Evolutionary conservation across 2,888 invertebrate genomes (phyloP).

Genomic region (Agapostemon virescens): DNA sequence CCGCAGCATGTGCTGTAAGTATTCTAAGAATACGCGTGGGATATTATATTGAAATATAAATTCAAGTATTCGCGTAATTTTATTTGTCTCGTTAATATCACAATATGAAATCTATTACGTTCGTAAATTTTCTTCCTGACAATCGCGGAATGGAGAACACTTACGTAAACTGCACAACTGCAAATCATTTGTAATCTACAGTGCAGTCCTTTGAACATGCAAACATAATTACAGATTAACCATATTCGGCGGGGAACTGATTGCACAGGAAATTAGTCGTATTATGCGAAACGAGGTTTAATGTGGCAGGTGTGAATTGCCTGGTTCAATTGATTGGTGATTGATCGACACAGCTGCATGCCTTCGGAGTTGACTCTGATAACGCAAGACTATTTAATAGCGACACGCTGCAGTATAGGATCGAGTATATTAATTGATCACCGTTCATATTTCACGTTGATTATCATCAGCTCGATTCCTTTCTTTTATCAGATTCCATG

Average conservation of each 20-base stretch:
- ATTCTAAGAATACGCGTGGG: background rate
- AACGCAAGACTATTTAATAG: slow-evolving; percentile 25
- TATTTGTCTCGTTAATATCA: no score
- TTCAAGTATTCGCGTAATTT: background rate
- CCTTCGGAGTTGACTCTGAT: slow-evolving; percentile 7
- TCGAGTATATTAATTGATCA: slow-evolving; percentile 6
- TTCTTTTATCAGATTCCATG: background rate
- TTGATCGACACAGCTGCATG: slow-evolving; percentile 37
- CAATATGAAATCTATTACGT: background rate
- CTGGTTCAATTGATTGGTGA: slow-evolving; percentile 34
- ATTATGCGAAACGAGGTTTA: slow-evolving; percentile 29
- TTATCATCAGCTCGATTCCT: background rate
- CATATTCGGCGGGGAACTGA: slow-evolving; percentile 6
- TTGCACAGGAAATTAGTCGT: slow-evolving; percentile 32
- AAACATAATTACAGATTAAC: slow-evolving; percentile 8
- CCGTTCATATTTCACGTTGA: background rate
- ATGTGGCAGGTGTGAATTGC: slow-evolving; percentile 24
- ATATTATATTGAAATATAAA: background rate
- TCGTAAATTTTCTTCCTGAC: background rate
- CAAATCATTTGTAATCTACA: background rate
- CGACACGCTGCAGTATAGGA: background rate
- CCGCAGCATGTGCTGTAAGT: no score
- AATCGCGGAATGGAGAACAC: background rate
- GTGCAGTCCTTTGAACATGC: background rate
- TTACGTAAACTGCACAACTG: background rate